phyloP scores from a whole-genome alignment of 2,888 invertebrate species.

The Conus canariensis region DNA sequence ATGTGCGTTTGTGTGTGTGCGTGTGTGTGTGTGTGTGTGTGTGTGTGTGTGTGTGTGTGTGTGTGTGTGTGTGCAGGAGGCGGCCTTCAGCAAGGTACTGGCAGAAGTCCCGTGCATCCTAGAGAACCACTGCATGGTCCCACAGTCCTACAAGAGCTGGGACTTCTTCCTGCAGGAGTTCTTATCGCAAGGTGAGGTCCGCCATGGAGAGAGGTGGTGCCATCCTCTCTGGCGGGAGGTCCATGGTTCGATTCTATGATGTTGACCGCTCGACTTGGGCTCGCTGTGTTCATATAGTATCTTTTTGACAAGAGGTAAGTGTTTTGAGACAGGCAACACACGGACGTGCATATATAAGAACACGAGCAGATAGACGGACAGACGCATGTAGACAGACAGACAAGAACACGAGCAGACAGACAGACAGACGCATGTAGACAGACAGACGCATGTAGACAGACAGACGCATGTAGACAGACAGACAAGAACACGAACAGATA shows the following conservation, averaged over 20 bases:
- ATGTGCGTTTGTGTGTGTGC: too few species aligned
- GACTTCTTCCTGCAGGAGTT: slow-evolving; percentile 72
- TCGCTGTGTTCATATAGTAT: too few species aligned
- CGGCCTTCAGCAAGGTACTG: slow-evolving; percentile 75
- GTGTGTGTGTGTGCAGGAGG: slow-evolving; percentile 65
- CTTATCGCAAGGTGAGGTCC: slow-evolving; percentile 70
- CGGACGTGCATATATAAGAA: too few species aligned
- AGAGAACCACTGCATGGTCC: slow-evolving; percentile 64
- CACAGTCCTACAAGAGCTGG: slow-evolving; percentile 74
- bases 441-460: neutral
- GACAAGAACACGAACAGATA: too few species aligned
- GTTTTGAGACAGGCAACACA: too few species aligned
- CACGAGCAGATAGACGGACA: neutral
- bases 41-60: slow-evolving; percentile 57
- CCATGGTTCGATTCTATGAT: too few species aligned
- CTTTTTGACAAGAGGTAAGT: too few species aligned
- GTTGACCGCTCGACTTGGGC: too few species aligned
- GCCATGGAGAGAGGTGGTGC: too few species aligned
- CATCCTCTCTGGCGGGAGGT: too few species aligned
- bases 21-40: too few species aligned
- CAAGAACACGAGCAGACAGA: neutral
- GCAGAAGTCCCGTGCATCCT: slow-evolving; percentile 74
- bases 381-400: neutral
- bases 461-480: neutral
- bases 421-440: neutral